A percentile compares a stretch with the other conserved stretches of the same genome.
phyloP scores from a whole-genome alignment of 1,140 invertebrate species.

The Trachelipus rathkii region DNA sequence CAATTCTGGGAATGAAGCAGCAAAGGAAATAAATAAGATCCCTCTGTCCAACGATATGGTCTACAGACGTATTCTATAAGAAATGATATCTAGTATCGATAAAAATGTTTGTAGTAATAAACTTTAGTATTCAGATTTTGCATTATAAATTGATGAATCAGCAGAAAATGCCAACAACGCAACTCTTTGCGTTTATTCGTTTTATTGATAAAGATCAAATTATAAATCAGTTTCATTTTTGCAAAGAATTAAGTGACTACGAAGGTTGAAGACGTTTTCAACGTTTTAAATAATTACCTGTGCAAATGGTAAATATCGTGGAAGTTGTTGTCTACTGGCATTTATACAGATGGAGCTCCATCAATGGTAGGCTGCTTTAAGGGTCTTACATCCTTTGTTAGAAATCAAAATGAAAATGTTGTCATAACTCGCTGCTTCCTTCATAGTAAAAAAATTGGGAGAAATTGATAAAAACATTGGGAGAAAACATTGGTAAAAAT shows the following conservation, averaged over 20 bases:
- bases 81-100: constrained; percentile 1
- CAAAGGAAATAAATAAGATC: constrained; percentile 3
- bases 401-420: neutral
- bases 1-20: constrained; percentile 10
- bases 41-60: neutral
- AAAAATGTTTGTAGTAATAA: constrained; percentile 10
- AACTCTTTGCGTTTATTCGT: constrained; percentile 3
- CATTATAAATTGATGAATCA: neutral
- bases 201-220: constrained; percentile 18
- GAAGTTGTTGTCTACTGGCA: no score
- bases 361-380: neutral
- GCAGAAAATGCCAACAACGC: constrained; percentile 4
- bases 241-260: constrained; percentile 13
- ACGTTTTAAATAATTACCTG: constrained; percentile 16
- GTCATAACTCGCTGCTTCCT: no score
- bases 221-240: neutral
- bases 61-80: neutral
- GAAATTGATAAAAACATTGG: neutral
- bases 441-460: constrained; percentile 16
- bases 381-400: constrained; percentile 6
- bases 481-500: no score
- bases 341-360: constrained; percentile 21
- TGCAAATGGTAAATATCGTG: constrained; percentile 16
- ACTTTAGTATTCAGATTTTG: constrained; percentile 11
- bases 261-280: neutral